These are phyloP conservation scores for Pimephales promelas DNA, from an alignment of 2,113 vertebrate genomes.

Conservation along the genomic window DNA sequence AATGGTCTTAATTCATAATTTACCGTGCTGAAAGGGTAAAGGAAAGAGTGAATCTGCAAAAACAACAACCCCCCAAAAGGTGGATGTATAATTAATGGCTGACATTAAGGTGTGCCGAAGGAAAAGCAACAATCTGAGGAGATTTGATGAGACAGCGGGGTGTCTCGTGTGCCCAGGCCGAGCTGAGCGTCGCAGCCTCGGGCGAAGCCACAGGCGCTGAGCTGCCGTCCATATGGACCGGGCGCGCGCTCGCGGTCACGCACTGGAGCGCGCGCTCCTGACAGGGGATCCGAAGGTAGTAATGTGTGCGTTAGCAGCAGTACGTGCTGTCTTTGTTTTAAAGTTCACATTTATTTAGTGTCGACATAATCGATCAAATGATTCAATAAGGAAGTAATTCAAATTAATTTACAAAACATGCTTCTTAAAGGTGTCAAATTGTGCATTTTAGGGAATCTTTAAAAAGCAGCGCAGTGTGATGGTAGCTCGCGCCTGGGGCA, in stretches of 20 bases:
- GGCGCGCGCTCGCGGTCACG: slow-evolving; percentile 7
- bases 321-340: background rate
- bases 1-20: slow-evolving; percentile 53
- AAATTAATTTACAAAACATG: background rate
- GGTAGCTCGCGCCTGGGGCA: slow-evolving; percentile 39
- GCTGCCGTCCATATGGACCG: slow-evolving; percentile 56
- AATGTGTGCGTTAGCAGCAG: background rate
- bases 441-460: slow-evolving; percentile 30
- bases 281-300: background rate
- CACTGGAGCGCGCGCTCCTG: background rate
- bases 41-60: slow-evolving; percentile 36
- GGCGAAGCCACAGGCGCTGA: slow-evolving; percentile 55
- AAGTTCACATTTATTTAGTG: too few species aligned
- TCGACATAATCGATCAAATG: slow-evolving; percentile 1
- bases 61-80: slow-evolving; percentile 26
- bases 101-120: slow-evolving; percentile 53
- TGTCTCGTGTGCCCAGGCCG: slow-evolving; percentile 16
- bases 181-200: slow-evolving; percentile 40
- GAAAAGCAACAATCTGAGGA: slow-evolving; percentile 29
- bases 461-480: slow-evolving; percentile 27
- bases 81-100: slow-evolving; percentile 58
- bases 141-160: slow-evolving; percentile 29
- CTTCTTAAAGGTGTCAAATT: slow-evolving; percentile 18
- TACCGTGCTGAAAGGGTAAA: slow-evolving; percentile 40
- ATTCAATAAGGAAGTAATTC: background rate